Evolutionary conservation across 2,113 vertebrate genomes (phyloP).

Genomic region (Barnardius zonarius): DNA sequence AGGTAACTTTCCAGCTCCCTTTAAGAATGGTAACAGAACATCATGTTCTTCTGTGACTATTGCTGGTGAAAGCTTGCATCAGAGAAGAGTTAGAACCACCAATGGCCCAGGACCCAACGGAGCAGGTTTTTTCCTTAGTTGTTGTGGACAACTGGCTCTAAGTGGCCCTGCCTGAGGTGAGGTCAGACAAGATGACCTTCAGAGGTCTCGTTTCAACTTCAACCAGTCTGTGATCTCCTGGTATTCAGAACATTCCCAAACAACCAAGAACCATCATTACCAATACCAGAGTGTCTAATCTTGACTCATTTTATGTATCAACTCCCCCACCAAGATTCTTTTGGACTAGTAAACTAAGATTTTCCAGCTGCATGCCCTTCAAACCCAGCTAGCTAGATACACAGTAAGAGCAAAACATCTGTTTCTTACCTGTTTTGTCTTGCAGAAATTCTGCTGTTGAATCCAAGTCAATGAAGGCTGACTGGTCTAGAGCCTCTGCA

Average conservation of each 20-base stretch:
- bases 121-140: neutral
- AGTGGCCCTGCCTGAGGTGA: neutral
- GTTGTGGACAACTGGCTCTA: neutral
- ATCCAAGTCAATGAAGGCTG: slow-evolving; percentile 34
- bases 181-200: neutral
- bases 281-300: neutral
- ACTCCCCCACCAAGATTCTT: neutral
- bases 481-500: neutral
- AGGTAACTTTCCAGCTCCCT: neutral
- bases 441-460: neutral
- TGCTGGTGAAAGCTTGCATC: neutral
- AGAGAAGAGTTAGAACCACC: neutral
- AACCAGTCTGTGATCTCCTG: neutral
- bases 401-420: neutral
- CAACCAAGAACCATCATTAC: neutral
- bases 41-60: fast-evolving
- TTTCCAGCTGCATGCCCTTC: neutral
- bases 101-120: neutral
- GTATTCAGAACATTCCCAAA: neutral
- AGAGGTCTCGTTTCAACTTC: neutral
- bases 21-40: neutral
- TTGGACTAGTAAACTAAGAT: fast-evolving
- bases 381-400: too few species aligned
- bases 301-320: neutral
- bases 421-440: slow-evolving; percentile 45